Base-by-base conservation (phyloP, 2,797 vertebrate species). In the Coilia nasus region DNA sequence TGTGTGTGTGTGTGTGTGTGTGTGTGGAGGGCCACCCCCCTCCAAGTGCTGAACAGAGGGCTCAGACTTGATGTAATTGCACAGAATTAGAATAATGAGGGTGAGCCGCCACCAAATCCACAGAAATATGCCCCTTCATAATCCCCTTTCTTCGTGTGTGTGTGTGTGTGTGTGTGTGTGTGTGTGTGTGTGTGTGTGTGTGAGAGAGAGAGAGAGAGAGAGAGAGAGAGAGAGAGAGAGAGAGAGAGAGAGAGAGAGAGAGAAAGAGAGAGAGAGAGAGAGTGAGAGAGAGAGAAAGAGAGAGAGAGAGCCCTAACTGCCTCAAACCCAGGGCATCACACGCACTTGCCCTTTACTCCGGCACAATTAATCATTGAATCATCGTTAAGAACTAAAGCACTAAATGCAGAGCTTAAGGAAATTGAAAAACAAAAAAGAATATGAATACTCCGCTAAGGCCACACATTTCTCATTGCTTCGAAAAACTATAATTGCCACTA, bases 91-190 rank as follows among this genome's bases (percentile, higher is more conserved):
- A 64, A 88, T 87, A 84, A 88, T 78, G 82, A 62, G 80, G 85
- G 59, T 84, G 85, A 86, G 67, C 75, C 78, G 41, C 81, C 25
- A 47, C 28, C 83, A 88, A 88, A 87, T 87, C 90, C 90, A 86
- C 64, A 44, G 83, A 88, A 86, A 75, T 86, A 88, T 89, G 86
- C 83, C 85, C 67, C 81, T 21, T 78, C 84, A 41, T 87, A 88
- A 86, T 87, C 87, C 83, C 82, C 47, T 80, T 56, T 64, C 28
- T 57, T 21, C 25, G 35, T 14, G 57, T n/a, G 56, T 28, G 23
- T 46, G 25, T 11, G 50, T 11, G 25, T n/a, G 31, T 23, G 28
- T 19, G 59, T 17, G 17, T 3, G 31, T 28, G 41, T 19, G 57
- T 21, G 64, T 44, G 41, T 14, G 81, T 28, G 54, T 35, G 82